Base-by-base conservation (phyloP, 2,797 vertebrate species). In the Characodon lateralis region DNA sequence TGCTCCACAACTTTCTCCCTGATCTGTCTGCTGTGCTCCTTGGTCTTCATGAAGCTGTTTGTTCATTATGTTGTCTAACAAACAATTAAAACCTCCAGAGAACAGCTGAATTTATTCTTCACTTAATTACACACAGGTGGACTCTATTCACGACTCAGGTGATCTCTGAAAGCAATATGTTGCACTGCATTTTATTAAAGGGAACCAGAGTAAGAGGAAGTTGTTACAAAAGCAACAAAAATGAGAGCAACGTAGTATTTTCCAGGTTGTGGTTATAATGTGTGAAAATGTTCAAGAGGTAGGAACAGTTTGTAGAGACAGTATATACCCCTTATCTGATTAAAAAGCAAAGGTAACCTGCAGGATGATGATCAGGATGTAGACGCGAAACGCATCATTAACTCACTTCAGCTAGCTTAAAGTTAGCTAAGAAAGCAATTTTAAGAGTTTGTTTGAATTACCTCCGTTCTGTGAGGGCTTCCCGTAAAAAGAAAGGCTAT, bases 331-430 rank as follows among this genome's bases (percentile, higher is more conserved):
- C 61, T 0, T 1, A 5, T 53, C 18, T 0, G 43, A n/a, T 6
- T n/a, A 3, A 41, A 72, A 56, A 26, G 22, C 0, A 18, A 35
- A 10, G 41, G 65, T 51, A 48, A 65, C 48, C 14, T 10, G 26
- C 53, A 20, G 10, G 7, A 66, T 31, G 26, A 3, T 9, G 56
- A 48, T 14, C 74, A 50, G 78, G 46, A 76, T 22, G 71, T 77
- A 85, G 39, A 65, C 31, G 31, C 61, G 31, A 85, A 65, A 65
- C 31, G 31, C 61, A 31, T 20, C 63, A 43, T 69, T n/a, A 46
- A n/a, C 12, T n/a, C 66, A 48, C 4, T 73, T 74, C 85, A 83
- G 73, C 76, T 80, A 66, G 76, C 76, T 43, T 16, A 73, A 72
- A 39, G 18, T 28, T 53, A 9, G 63, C 68, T 12, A 63, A 13